Evolutionary conservation across 2,888 invertebrate genomes (phyloP), one percentile per base, ranked within the genome.

Genomic region (Erebia ligea): DNA sequence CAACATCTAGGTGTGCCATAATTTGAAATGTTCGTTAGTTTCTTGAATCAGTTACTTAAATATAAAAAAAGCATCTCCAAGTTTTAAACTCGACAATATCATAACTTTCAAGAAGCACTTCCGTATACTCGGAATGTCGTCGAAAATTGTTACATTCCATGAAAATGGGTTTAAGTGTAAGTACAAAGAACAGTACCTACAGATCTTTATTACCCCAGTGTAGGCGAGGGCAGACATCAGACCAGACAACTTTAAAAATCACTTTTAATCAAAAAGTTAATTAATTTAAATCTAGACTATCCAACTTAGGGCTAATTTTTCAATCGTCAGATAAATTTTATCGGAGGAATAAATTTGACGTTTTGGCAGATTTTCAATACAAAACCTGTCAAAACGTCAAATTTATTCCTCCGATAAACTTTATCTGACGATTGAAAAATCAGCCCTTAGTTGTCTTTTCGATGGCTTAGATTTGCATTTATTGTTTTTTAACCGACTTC

Each of bases 141-240:
- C 66, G 68, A 65, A 72, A 72, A 62, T 68, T 62, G 68, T 65
- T 71, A 68, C 57, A 69, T 66, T 72, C 66, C 68, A 65, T 66
- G 68, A 62, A 68, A 69, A 66, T 66, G 62, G 62, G 62, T 61
- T 71, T 68, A 58, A 69, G 61, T 66, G 58, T n/a, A n/a, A n/a
- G n/a, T 64, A 59, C 57, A 62, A 42, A 71, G 54, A 56, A 72
- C 66, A 57, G 68, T 68, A 68, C n/a, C n/a, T n/a, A n/a, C n/a
- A n/a, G 62, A 63, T 63, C 71, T 72, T 72, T 72, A 69, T 72
- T 69, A 61, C 68, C 57, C 52, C 57, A 66, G 21, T 48, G 62
- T 48, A 62, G 62, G 45, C 15, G 8, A 42, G 61, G n/a, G 61
- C 68, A 71, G 65, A 65, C 71, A 40, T 56, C 9, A 65, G 71